Evolutionary conservation across 2,797 vertebrate genomes (phyloP).

Genomic region (Brachyrhaphis roseni): DNA sequence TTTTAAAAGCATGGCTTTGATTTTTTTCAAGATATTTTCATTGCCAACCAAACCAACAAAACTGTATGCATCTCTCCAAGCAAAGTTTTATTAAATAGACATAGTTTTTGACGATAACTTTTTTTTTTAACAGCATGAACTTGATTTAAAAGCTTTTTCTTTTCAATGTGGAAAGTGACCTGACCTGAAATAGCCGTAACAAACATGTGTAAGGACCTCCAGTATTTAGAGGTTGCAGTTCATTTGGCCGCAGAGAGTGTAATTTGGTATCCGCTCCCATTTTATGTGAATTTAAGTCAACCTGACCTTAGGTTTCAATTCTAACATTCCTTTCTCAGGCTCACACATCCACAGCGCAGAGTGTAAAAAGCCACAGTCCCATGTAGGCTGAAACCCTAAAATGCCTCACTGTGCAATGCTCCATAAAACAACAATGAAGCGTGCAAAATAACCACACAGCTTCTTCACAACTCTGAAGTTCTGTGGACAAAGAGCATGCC

Average conservation of each 20-base stretch:
- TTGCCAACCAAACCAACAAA: neutral
- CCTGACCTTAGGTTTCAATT: slow-evolving; percentile 49
- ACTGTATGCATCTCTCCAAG: neutral
- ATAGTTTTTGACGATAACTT: neutral
- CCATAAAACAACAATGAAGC: slow-evolving; percentile 65
- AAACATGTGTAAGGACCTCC: neutral
- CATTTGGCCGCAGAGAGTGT: slow-evolving; percentile 31
- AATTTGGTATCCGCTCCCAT: slow-evolving; percentile 29
- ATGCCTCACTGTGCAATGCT: slow-evolving; percentile 61
- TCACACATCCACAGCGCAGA: slow-evolving; percentile 57
- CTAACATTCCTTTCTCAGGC: slow-evolving; percentile 56
- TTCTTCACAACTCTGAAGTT: slow-evolving; percentile 56
- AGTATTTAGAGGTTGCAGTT: neutral
- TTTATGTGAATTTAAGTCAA: slow-evolving; percentile 36
- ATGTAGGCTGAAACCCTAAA: slow-evolving; percentile 48
- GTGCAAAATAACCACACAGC: slow-evolving; percentile 65
- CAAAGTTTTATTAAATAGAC: neutral
- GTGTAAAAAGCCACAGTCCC: slow-evolving; percentile 51
- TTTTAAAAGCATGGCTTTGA: neutral
- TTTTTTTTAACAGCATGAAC: neutral
- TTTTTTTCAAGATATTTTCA: neutral
- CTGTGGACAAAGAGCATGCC: slow-evolving; percentile 45
- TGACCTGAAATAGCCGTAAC: neutral
- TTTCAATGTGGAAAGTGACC: neutral
- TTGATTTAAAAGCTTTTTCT: neutral